A percentile compares a stretch with the other conserved stretches of the same genome.
Conservation (phyloP, 2,888 invertebrate genomes). For the Andrena dorsata region DNA sequence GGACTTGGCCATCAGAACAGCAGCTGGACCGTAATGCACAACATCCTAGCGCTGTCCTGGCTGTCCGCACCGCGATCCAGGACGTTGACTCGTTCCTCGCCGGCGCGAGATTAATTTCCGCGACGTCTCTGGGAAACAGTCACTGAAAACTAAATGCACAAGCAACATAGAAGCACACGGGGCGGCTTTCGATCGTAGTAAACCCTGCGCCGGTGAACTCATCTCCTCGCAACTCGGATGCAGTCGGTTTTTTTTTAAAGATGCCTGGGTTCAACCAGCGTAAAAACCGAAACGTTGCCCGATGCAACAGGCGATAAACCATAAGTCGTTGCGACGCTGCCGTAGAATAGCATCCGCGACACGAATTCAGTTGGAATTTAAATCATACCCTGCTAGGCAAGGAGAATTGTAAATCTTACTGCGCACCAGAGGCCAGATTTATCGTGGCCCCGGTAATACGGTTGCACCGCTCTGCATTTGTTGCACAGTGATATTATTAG, state of each 20-base stretch:
- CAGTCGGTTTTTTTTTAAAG: background rate
- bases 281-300: background rate
- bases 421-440: conserved; percentile 57
- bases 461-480: conserved; percentile 42
- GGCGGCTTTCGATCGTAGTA: background rate
- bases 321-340: conserved; percentile 49
- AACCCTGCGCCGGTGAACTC: background rate
- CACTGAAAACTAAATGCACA: conserved; percentile 37
- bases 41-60: background rate
- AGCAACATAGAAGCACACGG: background rate
- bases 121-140: conserved; percentile 35
- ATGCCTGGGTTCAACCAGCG: background rate
- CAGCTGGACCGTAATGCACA: conserved; percentile 1
- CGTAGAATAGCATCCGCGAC: conserved; percentile 55
- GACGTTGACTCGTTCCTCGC: conserved; percentile 13
- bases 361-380: conserved; percentile 62
- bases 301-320: conserved; percentile 65
- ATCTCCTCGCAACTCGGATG: background rate
- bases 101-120: conserved; percentile 51
- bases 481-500: conserved; percentile 56
- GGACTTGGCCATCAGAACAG: background rate
- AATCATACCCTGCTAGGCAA: conserved; percentile 49
- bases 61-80: conserved; percentile 8
- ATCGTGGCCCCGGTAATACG: conserved; percentile 57
- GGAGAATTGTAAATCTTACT: conserved; percentile 62